Percentiles rank a stretch among this genome's conserved stretches.
These are phyloP conservation scores for Sitobion miscanthi DNA, from an alignment of 1,140 invertebrate species.

Conservation along the genomic window DNA sequence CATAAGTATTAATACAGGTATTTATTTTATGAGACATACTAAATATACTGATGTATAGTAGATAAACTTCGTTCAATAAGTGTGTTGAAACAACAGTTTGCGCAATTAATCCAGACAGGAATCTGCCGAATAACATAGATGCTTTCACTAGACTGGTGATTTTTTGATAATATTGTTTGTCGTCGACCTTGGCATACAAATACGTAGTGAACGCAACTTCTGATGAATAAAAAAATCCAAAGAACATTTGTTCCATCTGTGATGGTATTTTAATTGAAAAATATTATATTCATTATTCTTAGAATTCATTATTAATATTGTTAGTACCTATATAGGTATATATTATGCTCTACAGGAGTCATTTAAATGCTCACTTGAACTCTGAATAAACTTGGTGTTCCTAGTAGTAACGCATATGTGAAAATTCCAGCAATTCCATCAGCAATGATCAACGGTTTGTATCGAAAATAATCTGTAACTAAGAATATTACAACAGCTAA, in stretches of 20 bases:
- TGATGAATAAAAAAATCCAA: slow-evolving; percentile 83
- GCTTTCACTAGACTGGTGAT: slow-evolving; percentile 69
- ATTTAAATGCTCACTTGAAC: slow-evolving; percentile 59
- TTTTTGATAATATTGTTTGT: slow-evolving; percentile 75
- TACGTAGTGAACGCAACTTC: slow-evolving; percentile 94
- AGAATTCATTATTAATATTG: not conserved
- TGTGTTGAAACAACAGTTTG: slow-evolving; percentile 54
- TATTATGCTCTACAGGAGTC: not conserved
- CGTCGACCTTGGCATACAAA: slow-evolving; percentile 86
- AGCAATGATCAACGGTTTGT: slow-evolving; percentile 85
- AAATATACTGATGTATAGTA: slow-evolving; percentile 57
- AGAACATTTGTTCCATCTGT: slow-evolving; percentile 68
- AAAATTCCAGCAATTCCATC: slow-evolving; percentile 72
- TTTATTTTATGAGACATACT: slow-evolving; percentile 43
- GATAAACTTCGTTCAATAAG: slow-evolving; percentile 1
- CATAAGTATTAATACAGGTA: not conserved
- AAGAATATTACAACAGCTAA: slow-evolving; percentile 79
- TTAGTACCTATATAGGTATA: not conserved
- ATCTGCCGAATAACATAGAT: slow-evolving; percentile 56
- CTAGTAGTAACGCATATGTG: slow-evolving; percentile 59
- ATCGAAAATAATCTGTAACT: slow-evolving; percentile 81
- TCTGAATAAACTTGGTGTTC: slow-evolving; percentile 57
- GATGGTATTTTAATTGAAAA: slow-evolving; percentile 59
- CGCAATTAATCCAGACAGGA: slow-evolving; percentile 54
- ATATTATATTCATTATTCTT: slow-evolving; percentile 23